A percentile compares a stretch with the other conserved stretches of the same genome.
These are phyloP conservation scores for Eilema griseolum DNA, from an alignment of 2,888 invertebrate genomes.

Conservation along the genomic window DNA sequence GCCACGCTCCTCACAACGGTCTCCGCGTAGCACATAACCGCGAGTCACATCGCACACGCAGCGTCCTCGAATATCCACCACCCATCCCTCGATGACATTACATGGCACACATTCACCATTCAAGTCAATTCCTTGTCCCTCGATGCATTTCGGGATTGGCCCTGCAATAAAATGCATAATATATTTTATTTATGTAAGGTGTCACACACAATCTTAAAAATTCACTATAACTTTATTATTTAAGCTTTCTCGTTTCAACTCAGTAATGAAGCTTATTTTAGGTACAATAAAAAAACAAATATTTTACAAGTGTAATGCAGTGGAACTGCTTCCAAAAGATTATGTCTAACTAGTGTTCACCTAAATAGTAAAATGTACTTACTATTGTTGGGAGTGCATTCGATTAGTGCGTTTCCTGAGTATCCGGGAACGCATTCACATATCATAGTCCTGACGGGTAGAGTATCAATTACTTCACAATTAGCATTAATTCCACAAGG, in stretches of 20 bases:
- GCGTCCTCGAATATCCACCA: constrained; percentile 91
- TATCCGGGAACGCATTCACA: constrained; percentile 95
- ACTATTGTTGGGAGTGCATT: constrained; percentile 91
- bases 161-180: constrained; percentile 55
- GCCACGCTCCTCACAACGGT: constrained; percentile 92
- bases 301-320: background rate
- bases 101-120: constrained; percentile 93
- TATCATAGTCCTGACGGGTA: constrained; percentile 95
- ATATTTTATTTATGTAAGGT: background rate
- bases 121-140: constrained; percentile 91
- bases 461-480: constrained; percentile 93
- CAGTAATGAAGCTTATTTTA: background rate
- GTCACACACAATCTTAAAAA: background rate
- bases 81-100: constrained; percentile 90
- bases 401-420: constrained; percentile 94
- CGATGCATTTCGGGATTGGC: constrained; percentile 90
- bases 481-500: constrained; percentile 94
- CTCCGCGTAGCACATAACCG: constrained; percentile 92
- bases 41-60: constrained; percentile 94
- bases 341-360: background rate
- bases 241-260: background rate
- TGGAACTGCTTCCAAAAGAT: background rate
- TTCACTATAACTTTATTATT: background rate
- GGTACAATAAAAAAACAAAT: background rate
- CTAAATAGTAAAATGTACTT: constrained; percentile 68